phyloP scores from a whole-genome alignment of 1,140 invertebrate genomes.

The Tetramorium simillimum region DNA sequence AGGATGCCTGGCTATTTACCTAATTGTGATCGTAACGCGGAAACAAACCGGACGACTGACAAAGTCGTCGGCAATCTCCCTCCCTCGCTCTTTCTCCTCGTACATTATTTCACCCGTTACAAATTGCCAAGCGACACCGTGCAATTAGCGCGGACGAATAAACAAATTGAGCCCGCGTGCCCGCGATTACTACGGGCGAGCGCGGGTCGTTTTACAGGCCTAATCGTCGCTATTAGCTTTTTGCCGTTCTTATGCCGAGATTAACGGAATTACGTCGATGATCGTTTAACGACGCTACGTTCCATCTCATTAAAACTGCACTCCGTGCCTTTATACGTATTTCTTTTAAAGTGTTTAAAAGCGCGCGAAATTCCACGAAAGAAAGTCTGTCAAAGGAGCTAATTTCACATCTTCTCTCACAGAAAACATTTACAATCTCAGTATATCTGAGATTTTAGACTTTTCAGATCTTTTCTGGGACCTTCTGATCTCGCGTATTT shows the following conservation, averaged over 20 bases:
- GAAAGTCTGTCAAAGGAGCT: background rate
- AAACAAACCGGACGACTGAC: slow-evolving; percentile 31
- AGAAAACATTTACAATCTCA: background rate
- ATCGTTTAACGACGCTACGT: slow-evolving; percentile 49
- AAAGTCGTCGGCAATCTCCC: background rate
- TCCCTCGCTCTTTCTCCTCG: background rate
- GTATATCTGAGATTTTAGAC: background rate
- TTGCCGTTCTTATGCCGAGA: slow-evolving; percentile 12
- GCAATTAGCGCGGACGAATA: slow-evolving; percentile 41
- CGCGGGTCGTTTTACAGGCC: slow-evolving; percentile 6
- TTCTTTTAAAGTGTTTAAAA: slow-evolving; percentile 7
- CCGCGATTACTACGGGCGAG: background rate
- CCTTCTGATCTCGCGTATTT: background rate
- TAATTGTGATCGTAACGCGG: slow-evolving; percentile 55
- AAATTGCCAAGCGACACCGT: slow-evolving; percentile 39
- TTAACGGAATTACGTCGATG: slow-evolving; percentile 31
- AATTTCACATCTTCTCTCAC: background rate
- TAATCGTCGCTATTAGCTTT: slow-evolving; percentile 56
- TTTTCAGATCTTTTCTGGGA: background rate
- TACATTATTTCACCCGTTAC: slow-evolving; percentile 37
- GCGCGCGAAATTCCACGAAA: background rate
- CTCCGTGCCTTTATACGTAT: background rate
- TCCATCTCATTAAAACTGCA: slow-evolving; percentile 32
- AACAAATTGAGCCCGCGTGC: slow-evolving; percentile 37
- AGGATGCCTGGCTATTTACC: slow-evolving; percentile 45